These are phyloP conservation scores for Drosophila conformis DNA, from an alignment of 2,888 invertebrate genomes.

Conservation along the genomic window DNA sequence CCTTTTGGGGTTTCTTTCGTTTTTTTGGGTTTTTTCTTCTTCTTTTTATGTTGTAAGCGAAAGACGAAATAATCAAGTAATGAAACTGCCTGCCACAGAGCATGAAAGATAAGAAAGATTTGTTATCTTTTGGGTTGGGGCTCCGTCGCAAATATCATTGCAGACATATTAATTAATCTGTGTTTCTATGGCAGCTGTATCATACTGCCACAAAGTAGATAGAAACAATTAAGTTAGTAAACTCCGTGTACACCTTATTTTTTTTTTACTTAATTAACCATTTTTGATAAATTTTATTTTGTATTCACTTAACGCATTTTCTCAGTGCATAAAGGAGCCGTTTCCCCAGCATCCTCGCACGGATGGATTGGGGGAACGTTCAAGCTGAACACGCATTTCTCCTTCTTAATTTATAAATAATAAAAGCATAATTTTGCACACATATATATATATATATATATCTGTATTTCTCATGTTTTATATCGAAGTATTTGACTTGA, in stretches of 20 bases:
- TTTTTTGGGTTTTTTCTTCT: slow-evolving; percentile 10
- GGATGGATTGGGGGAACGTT: not conserved
- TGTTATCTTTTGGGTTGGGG: slow-evolving; percentile 3
- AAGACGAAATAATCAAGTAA: slow-evolving; percentile 60
- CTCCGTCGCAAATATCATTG: not conserved
- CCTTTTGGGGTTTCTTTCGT: slow-evolving; percentile 28
- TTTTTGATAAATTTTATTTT: not conserved
- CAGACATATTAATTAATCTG: not conserved
- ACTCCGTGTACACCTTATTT: not conserved
- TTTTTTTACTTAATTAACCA: not conserved
- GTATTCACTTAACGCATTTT: not conserved
- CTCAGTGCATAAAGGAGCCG: not conserved
- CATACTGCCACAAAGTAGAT: not conserved
- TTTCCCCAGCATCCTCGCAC: no score
- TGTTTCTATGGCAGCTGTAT: not conserved
- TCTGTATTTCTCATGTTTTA: not conserved
- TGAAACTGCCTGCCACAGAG: slow-evolving; percentile 41
- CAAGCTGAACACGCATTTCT: not conserved
- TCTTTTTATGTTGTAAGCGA: slow-evolving; percentile 20
- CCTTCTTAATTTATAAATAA: not conserved
- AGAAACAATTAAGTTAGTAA: not conserved
- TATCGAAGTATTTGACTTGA: not conserved
- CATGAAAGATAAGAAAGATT: slow-evolving; percentile 11
- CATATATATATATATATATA: no score
- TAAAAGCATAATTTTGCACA: not conserved